Conservation (phyloP, 2,888 invertebrate genomes). For the Ormyrus pomaceus region DNA sequence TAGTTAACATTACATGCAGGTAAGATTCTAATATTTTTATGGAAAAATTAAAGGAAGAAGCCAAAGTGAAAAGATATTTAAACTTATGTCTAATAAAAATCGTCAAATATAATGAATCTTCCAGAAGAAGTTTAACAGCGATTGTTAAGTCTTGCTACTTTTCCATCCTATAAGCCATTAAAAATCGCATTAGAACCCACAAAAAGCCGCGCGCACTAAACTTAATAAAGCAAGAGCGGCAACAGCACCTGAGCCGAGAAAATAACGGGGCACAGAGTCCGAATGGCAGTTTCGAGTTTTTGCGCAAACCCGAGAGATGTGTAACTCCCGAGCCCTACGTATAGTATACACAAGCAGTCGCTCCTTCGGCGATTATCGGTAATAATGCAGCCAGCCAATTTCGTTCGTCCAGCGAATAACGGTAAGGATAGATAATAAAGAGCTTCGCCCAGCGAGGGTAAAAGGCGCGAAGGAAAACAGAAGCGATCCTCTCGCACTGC, state of each 20-base stretch:
- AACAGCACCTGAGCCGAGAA: conserved; percentile 11
- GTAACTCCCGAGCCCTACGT: background rate
- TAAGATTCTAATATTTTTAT: no score
- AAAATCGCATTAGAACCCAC: no score
- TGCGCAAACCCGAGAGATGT: background rate
- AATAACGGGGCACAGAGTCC: conserved; percentile 22
- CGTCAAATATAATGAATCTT: no score
- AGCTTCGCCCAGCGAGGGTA: background rate
- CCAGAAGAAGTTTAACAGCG: no score
- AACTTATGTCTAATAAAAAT: no score
- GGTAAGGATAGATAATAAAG: conserved; percentile 1
- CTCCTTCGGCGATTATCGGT: conserved; percentile 59
- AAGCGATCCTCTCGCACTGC: background rate
- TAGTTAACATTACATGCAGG: no score
- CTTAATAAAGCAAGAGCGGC: background rate
- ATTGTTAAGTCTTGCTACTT: no score
- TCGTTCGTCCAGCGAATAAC: background rate
- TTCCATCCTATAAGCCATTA: no score
- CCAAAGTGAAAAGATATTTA: no score
- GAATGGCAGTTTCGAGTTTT: conserved; percentile 22
- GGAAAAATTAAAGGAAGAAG: no score
- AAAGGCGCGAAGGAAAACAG: background rate
- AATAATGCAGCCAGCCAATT: conserved; percentile 54
- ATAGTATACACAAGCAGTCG: background rate
- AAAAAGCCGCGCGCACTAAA: background rate